Percentiles rank a stretch among this genome's conserved stretches.
Conservation (phyloP, 2,888 invertebrate species). For the Orthosia incerta region DNA sequence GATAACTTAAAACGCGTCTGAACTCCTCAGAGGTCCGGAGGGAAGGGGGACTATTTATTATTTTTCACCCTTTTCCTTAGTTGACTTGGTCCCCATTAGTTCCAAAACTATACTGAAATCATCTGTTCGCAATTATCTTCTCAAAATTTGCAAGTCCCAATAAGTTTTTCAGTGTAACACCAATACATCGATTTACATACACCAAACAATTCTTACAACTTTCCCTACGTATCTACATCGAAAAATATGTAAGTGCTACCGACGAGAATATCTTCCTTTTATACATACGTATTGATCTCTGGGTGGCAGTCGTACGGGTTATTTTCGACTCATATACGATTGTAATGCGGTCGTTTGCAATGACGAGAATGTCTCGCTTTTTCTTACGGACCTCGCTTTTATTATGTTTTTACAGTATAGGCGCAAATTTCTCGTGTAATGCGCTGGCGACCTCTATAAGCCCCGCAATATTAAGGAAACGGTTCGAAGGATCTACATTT, state of each 20-base stretch:
- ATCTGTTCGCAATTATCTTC: too few relatives aligned
- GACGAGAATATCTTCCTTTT: constrained; percentile 59
- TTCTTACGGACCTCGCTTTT: constrained; percentile 67
- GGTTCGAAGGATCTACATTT: constrained; percentile 68
- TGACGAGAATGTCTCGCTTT: constrained; percentile 70
- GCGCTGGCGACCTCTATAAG: constrained; percentile 73
- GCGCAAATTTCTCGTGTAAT: constrained; percentile 71
- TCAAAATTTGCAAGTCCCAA: background rate
- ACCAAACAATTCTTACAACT: constrained; percentile 10
- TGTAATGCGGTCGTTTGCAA: constrained; percentile 71
- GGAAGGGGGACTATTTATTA: too few relatives aligned
- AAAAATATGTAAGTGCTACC: constrained; percentile 30
- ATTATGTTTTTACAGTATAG: constrained; percentile 72
- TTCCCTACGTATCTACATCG: background rate
- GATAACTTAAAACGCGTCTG: too few relatives aligned
- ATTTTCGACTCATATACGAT: constrained; percentile 64
- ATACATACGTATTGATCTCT: constrained; percentile 69
- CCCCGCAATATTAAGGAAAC: constrained; percentile 70
- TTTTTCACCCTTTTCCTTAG: background rate
- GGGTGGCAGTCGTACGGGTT: constrained; percentile 60
- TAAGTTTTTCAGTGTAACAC: background rate
- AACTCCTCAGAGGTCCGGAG: too few relatives aligned
- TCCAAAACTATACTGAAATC: too few relatives aligned
- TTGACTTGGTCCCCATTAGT: background rate
- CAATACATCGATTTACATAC: constrained; percentile 32